These are phyloP conservation scores for Urocolius indicus DNA, from an alignment of 2,113 vertebrate species.

Conservation along the genomic window DNA sequence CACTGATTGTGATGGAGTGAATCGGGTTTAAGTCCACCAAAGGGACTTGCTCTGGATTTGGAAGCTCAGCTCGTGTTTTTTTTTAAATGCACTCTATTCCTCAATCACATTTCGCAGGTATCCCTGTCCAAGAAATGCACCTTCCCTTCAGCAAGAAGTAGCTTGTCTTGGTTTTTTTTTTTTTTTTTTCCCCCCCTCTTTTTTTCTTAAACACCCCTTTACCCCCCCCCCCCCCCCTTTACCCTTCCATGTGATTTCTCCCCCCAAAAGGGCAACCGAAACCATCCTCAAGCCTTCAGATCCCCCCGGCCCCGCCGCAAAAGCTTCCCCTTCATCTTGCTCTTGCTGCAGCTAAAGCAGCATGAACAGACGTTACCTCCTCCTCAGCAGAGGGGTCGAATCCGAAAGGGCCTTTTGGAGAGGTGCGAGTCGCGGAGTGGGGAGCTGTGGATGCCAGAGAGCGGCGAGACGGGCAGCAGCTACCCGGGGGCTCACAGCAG, in stretches of 20 bases:
- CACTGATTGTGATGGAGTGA: background rate
- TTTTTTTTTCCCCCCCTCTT: too few relatives aligned
- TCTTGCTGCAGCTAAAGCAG: background rate
- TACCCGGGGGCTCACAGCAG: background rate
- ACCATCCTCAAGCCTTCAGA: background rate
- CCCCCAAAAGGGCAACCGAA: background rate
- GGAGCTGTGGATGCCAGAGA: background rate
- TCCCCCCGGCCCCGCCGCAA: too few relatives aligned
- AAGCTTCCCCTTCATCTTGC: background rate
- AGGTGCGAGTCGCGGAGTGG: background rate
- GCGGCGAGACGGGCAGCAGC: background rate
- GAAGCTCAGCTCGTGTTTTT: background rate
- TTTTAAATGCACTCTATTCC: background rate
- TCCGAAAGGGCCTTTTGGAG: background rate
- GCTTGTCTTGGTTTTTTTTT: background rate
- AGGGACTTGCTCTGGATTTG: background rate
- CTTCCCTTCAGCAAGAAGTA: background rate
- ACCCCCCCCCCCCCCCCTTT: background rate
- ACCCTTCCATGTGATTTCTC: background rate
- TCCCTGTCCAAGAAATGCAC: background rate
- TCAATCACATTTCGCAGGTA: background rate
- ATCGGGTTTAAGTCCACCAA: background rate
- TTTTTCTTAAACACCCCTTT: background rate
- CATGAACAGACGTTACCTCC: slow-evolving; percentile 19
- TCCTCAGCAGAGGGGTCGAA: background rate